Percentiles rank a stretch among this genome's conserved stretches.
These are phyloP conservation scores for Troides helena DNA, from an alignment of 2,888 invertebrate species.

Conservation along the genomic window DNA sequence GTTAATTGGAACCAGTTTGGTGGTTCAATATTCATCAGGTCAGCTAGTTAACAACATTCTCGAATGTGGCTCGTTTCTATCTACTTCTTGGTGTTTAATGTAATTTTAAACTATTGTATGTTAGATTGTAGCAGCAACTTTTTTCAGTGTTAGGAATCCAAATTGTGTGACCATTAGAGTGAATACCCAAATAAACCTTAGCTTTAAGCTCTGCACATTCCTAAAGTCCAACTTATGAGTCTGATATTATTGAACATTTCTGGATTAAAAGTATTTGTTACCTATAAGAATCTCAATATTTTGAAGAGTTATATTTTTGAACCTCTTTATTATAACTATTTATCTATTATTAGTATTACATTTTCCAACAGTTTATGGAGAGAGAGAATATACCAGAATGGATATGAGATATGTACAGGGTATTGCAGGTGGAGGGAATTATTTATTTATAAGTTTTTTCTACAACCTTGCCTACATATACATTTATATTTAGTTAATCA, in stretches of 20 bases:
- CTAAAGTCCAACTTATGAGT: slow-evolving; percentile 65
- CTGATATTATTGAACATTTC: slow-evolving; percentile 73
- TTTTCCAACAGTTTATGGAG: slow-evolving; percentile 60
- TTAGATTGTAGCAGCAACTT: slow-evolving; percentile 50
- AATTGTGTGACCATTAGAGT: slow-evolving; percentile 55
- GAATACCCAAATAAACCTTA: slow-evolving; percentile 61
- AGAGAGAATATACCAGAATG: slow-evolving; percentile 46
- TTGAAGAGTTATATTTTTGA: slow-evolving; percentile 77
- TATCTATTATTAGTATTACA: slow-evolving; percentile 71
- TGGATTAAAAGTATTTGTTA: slow-evolving; percentile 69
- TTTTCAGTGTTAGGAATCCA: slow-evolving; percentile 55
- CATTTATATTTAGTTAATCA: slow-evolving; percentile 34
- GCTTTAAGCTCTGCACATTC: slow-evolving; percentile 76
- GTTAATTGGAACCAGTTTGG: slow-evolving; percentile 26
- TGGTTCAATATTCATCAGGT: slow-evolving; percentile 72
- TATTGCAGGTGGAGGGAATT: slow-evolving; percentile 51
- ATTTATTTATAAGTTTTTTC: slow-evolving; percentile 39
- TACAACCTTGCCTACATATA: slow-evolving; percentile 48
- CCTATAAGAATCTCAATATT: slow-evolving; percentile 74
- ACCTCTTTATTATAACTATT: slow-evolving; percentile 57
- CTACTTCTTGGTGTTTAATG: slow-evolving; percentile 62
- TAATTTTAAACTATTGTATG: slow-evolving; percentile 55
- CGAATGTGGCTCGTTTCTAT: slow-evolving; percentile 68
- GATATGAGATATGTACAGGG: slow-evolving; percentile 75
- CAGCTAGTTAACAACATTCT: slow-evolving; percentile 69